Base-by-base conservation (phyloP, 2,888 invertebrate species). In the Eilema depressum region DNA sequence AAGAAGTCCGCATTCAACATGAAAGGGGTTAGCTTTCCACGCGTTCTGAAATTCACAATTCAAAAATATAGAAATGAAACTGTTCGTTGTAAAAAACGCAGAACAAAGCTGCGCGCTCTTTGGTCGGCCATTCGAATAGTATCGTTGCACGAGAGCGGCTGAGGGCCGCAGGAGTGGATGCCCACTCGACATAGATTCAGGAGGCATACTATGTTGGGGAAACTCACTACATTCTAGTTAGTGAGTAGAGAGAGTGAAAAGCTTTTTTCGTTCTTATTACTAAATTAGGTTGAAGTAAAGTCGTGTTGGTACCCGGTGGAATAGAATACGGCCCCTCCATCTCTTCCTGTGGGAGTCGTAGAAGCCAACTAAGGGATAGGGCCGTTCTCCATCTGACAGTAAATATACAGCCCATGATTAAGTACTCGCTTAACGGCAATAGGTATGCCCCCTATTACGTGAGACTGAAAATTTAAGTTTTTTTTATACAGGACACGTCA, bases 131-230 rank as follows among this genome's bases (percentile, higher is more conserved):
- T 88, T 80, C 85, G 83, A 86, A 88, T 82, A 84, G 88, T 89
- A 88, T 88, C 86, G 87, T 74, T 77, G 74, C 70, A 74, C 69
- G 75, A 80, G 82, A 78, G 82, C 78, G 75, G 80, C 73, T 73
- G 75, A 80, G 78, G 75, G 80, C 81, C 78, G 75, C 77, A 78
- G 80, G 81, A 88, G 86, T 84, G 85, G 82, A 75, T 72, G 78
- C 70, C 80, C 78, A 83, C 88, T 88, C 88, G 89, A 89, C 89
- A 89, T 83, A 89, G 81, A 88, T 89, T 83, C 85, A 79, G 79
- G 71, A 78, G 72, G 63, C 47, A 14, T 77, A 82, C 83, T 65
- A 77, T 72, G 80, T 71, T 69, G 47, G 23, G 30, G 8, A 33
- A 77, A 74, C 72, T 81, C 75, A 23, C 25, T 2, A 11, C n/a